Conservation (phyloP, 2,888 invertebrate species). For the Pelosia muscerda region DNA sequence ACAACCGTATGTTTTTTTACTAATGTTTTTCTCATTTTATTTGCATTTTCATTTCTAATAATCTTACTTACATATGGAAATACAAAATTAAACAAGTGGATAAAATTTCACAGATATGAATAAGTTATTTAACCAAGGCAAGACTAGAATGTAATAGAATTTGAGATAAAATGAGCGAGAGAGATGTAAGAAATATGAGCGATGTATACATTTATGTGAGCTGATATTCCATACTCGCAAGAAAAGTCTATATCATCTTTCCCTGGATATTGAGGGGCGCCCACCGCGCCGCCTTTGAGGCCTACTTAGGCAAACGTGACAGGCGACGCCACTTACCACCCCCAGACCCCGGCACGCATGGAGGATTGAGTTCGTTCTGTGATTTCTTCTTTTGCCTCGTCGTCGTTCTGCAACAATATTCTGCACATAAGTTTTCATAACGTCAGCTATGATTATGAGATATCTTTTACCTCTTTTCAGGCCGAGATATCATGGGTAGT, state of each 20-base stretch:
- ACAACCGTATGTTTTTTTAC: conserved; percentile 55
- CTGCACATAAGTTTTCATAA: neutral
- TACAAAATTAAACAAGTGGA: neutral
- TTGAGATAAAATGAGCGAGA: neutral
- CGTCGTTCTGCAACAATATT: no score
- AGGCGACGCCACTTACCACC: no score
- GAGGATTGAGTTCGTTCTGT: no score
- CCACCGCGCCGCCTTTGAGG: no score
- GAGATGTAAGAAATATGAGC: conserved; percentile 1
- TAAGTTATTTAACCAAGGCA: neutral
- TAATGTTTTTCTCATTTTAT: conserved; percentile 2
- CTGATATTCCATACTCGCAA: no score
- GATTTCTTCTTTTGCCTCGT: no score
- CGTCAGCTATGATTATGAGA: conserved; percentile 13
- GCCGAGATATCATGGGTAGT: conserved; percentile 69
- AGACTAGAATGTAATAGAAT: conserved; percentile 4
- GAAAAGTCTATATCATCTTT: no score
- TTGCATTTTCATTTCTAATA: neutral
- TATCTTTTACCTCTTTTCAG: conserved; percentile 2
- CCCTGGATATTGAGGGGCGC: no score
- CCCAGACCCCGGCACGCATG: no score
- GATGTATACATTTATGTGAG: neutral
- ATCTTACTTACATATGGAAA: neutral
- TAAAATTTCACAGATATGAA: neutral
- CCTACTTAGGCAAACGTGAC: no score